phyloP scores from a whole-genome alignment of 2,113 vertebrate genomes.

The Nansenia antarctica region DNA sequence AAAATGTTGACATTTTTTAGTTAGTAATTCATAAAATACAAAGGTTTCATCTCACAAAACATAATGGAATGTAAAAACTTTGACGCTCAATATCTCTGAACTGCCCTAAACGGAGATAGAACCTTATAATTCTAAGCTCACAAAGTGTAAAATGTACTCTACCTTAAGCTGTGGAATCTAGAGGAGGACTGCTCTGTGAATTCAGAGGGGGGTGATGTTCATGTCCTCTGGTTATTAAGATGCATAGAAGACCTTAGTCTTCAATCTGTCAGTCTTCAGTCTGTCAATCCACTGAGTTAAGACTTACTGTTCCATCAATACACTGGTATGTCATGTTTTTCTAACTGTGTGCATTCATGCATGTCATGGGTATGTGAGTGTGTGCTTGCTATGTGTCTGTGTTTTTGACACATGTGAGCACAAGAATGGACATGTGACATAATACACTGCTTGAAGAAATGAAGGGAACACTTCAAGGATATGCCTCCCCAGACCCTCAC shows the following conservation, averaged over 20 bases:
- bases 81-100: no score
- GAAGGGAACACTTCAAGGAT: no score
- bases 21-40: background rate
- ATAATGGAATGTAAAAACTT: no score
- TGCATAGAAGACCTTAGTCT: no score
- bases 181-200: background rate
- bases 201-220: no score
- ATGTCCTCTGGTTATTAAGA: no score
- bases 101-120: no score
- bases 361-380: background rate
- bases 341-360: background rate
- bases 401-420: background rate
- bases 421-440: no score
- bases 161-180: background rate
- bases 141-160: background rate
- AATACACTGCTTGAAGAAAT: background rate
- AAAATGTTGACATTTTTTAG: background rate
- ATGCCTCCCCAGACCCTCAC: no score
- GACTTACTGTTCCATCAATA: background rate
- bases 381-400: background rate
- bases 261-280: no score
- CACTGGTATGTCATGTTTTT: background rate
- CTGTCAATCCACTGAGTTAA: background rate
- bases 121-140: background rate
- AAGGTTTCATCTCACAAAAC: background rate